Evolutionary conservation across 2,797 vertebrate genomes (phyloP).

Genomic region (Squalus acanthias): DNA sequence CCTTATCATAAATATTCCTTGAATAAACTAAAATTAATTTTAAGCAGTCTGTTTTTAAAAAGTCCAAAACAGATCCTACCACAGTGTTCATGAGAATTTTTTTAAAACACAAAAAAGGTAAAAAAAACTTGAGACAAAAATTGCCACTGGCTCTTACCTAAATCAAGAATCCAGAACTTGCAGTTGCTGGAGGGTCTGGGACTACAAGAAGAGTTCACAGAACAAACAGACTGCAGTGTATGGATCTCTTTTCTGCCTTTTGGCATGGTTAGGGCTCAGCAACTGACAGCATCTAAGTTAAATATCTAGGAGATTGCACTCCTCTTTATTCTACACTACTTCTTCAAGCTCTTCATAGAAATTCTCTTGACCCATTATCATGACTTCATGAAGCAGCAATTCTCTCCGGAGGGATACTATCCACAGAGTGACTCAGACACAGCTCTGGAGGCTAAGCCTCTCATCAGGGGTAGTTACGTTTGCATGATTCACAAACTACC

Average conservation of each 20-base stretch:
- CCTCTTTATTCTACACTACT: neutral
- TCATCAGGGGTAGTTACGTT: slow-evolving; percentile 60
- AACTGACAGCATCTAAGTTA: neutral
- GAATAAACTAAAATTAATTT: neutral
- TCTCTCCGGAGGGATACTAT: slow-evolving; percentile 48
- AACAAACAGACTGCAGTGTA: slow-evolving; percentile 54
- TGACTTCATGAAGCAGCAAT: slow-evolving; percentile 41
- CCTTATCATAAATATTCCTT: neutral
- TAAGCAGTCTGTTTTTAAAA: neutral
- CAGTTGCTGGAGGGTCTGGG: slow-evolving; percentile 57
- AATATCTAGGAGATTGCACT: slow-evolving; percentile 4
- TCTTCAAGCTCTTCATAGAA: neutral
- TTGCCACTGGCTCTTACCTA: slow-evolving; percentile 53
- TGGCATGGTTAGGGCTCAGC: slow-evolving; percentile 52
- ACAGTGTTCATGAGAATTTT: neutral
- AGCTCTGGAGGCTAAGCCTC: slow-evolving; percentile 52
- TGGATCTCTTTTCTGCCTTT: slow-evolving; percentile 57
- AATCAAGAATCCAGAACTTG: slow-evolving; percentile 72
- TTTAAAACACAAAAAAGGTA: neutral
- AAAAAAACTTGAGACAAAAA: neutral
- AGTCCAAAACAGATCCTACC: neutral
- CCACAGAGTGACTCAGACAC: slow-evolving; percentile 50
- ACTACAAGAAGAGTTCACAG: slow-evolving; percentile 54
- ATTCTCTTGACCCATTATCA: slow-evolving; percentile 40
- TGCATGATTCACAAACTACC: slow-evolving; percentile 58